Evolutionary conservation across 2,888 invertebrate genomes (phyloP).

Genomic region (Microchrysa polita): DNA sequence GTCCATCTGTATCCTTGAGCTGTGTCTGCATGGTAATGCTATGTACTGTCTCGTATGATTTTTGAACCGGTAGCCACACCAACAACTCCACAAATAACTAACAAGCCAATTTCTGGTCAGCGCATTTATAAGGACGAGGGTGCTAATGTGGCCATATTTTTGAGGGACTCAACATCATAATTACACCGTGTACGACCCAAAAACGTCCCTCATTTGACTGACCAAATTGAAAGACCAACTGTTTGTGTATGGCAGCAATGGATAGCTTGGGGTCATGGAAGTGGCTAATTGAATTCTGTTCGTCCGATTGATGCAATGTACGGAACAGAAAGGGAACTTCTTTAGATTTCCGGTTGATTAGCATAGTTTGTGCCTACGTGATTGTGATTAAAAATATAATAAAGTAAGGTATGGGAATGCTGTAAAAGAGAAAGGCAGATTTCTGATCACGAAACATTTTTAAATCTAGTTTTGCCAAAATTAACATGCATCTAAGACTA

Average conservation of each 20-base stretch:
- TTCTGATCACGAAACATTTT: no score
- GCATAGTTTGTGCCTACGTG: no score
- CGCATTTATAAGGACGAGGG: slow-evolving; percentile 58
- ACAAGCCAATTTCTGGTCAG: slow-evolving; percentile 61
- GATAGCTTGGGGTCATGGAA: slow-evolving; percentile 32
- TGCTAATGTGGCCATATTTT: slow-evolving; percentile 61
- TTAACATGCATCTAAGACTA: no score
- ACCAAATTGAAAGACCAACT: slow-evolving; percentile 35
- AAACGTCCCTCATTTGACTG: slow-evolving; percentile 25
- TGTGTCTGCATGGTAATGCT: neutral
- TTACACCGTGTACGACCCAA: slow-evolving; percentile 52
- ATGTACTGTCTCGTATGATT: no score
- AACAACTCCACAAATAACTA: slow-evolving; percentile 50
- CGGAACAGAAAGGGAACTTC: slow-evolving; percentile 27
- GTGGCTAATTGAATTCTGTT: slow-evolving; percentile 38
- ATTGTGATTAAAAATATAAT: no score
- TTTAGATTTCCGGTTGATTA: slow-evolving; percentile 31
- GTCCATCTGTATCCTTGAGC: neutral
- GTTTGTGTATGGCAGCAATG: neutral
- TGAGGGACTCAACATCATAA: slow-evolving; percentile 58
- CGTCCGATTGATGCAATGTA: neutral
- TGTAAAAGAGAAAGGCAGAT: no score
- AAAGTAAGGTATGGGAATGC: no score
- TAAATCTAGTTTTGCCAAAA: no score
- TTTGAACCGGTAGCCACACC: slow-evolving; percentile 14